phyloP scores from a whole-genome alignment of 2,888 invertebrate genomes.

The Chydorus sphaericus region DNA sequence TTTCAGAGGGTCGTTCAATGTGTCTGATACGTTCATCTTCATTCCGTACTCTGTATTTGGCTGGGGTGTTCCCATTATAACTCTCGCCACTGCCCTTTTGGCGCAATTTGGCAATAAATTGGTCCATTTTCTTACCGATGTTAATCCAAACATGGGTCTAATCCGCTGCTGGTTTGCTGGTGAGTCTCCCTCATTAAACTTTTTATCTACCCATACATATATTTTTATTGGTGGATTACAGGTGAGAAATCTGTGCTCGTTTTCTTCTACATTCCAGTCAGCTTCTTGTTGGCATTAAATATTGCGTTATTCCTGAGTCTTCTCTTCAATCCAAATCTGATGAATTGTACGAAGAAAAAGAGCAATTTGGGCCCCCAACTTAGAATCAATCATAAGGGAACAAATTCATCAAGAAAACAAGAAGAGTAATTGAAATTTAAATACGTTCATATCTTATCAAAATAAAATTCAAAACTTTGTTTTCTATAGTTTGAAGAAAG shows the following conservation, averaged over 20 bases:
- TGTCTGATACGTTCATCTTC: constrained; percentile 8
- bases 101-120: constrained; percentile 6
- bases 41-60: constrained; percentile 11
- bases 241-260: constrained; percentile 63
- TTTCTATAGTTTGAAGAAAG: constrained; percentile 4
- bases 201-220: not conserved
- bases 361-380: too few species aligned
- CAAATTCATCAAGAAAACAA: not conserved
- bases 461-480: too few species aligned
- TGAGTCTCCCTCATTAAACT: constrained; percentile 30
- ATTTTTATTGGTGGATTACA: constrained; percentile 31
- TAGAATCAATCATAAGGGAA: not conserved
- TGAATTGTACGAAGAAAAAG: not conserved
- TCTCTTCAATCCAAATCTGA: not conserved
- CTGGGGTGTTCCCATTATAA: constrained; percentile 8
- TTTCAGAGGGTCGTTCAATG: not conserved
- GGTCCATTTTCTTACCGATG: not conserved
- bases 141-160: constrained; percentile 42
- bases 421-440: constrained; percentile 5
- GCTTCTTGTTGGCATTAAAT: constrained; percentile 59
- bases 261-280: constrained; percentile 74
- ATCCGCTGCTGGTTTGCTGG: constrained; percentile 72
- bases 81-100: not conserved
- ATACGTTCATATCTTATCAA: too few species aligned
- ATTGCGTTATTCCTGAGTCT: constrained; percentile 47